Evolutionary conservation across 2,113 vertebrate species (phyloP), one percentile per base, ranked within the genome.

Genomic region (Hyperopisus bebe): DNA sequence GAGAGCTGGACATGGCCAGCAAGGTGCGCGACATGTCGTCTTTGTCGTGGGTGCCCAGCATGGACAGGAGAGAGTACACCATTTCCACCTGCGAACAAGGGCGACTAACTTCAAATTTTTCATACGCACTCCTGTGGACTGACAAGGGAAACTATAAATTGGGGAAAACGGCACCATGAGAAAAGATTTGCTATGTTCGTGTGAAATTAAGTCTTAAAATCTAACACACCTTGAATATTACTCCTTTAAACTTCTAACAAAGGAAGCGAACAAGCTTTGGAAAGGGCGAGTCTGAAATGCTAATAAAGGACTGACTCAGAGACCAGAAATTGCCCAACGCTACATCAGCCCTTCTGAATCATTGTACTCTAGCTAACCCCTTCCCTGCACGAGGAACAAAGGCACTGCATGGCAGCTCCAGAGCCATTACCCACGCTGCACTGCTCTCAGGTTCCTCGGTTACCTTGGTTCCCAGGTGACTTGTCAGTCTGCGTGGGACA

Each of bases 1-100:
- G 98, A 42, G 98, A 99, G 95, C 98, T 99, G 50, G 98, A 99
- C 98, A 99, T 99, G 91, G 98, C 98, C 90, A 99, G 97, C 92
- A 99, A 95, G 24, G 98, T 99, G 93, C 98, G 96, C 0, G 98
- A 99, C 98, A 99, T 99, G 95, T 99, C 98, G 89, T 99, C 98
- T 94, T 99, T 99, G 95, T 99, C 98, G 89, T 99, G 98, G 87
- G 98, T 99, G 91, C 98, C 98, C 92, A 99, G 94, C 98, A 99
- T 99, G 92, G 98, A 99, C 82, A 99, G 96, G 82, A 99, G 97
- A 44, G 98, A 99, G 95, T 99, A 99, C 92, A 99, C 98, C 98
- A 99, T 98, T 96, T 98, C 98, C 94, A 98, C 98, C 98, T 98
- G 50, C 85, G 46, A 66, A 66, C 10, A 42, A 6, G 10, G 31